Base-by-base conservation (phyloP, 2,113 vertebrate genomes). In the Hyla sarda region DNA sequence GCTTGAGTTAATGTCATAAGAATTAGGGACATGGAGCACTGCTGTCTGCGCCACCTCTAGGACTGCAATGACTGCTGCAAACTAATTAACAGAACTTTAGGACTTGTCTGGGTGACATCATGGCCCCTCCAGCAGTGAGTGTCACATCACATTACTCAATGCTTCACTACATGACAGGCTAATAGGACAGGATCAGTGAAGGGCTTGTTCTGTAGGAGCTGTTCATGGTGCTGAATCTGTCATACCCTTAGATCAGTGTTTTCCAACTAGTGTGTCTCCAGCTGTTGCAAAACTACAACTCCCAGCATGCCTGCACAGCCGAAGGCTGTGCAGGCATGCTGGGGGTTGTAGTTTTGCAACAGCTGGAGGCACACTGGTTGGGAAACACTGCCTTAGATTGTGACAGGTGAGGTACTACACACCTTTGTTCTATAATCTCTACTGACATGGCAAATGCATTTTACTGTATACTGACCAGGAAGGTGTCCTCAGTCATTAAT, bases 201-300 rank as follows among this genome's bases (percentile, higher is more conserved):
- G 48, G 23, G 75, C 9, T 52, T 21, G 47, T 34, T 10, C n/a
- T 17, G 21, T 71, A 12, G 17, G 71, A 47, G 69, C 81, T 82
- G 81, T 75, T 19, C 82, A 7, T 47, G 82, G 82, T 84, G 54
- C 69, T 84, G 71, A 84, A 69, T 60, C 32, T 60, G 34, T 19
- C 69, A 45, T 14, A 45, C 34, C 2, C 21, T 45, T 73, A 34
- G 21, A 73, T 47, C n/a, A n/a, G n/a, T n/a, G n/a, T n/a, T n/a
- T n/a, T n/a, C n/a, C n/a, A n/a, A n/a, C n/a, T n/a, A n/a, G n/a
- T n/a, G n/a, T n/a, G n/a, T n/a, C n/a, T n/a, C n/a, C 37, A n/a
- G n/a, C n/a, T n/a, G n/a, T n/a, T n/a, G n/a, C n/a, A n/a, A n/a
- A n/a, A n/a, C n/a, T n/a, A n/a, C n/a, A n/a, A n/a, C n/a, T n/a